Base-by-base conservation (phyloP, 2,888 invertebrate species). In the Cyrtodaria siliqua region DNA sequence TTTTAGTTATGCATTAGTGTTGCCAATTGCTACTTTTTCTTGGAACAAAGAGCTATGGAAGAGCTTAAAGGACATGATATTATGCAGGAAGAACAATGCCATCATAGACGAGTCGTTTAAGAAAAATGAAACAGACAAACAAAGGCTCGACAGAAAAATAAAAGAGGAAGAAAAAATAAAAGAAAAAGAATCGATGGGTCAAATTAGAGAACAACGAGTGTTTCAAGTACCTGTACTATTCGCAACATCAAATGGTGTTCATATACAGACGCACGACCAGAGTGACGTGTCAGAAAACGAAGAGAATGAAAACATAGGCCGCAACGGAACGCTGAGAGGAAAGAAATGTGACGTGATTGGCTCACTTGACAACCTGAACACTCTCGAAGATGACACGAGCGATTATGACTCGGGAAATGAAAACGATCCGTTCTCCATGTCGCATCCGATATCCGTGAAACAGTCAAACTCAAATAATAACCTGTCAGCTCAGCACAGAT, bases 191-290 rank as follows among this genome's bases (percentile, higher is more conserved):
- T 79, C 84, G 40, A 72, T 77, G 4, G 53, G 74, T 24, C 67
- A 79, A 40, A 27, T 72, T 56, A 56, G 61, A 26, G 80, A 80
- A 44, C 69, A 72, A 6, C 64, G 72, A 12, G 80, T 80, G 2
- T 88, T 89, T 62, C 87, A 87, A 62, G 87, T 91, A 23, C 91
- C 91, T 3, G 91, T 91, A 3, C 75, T 92, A 18, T 92, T 91
- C 80, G 91, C 91, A 9, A 92, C 90, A 0, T 86, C 90, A 20
- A 80, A 90, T 33, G 91, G 91, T 20, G 87, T 92, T 3, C 90
- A 75, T 56, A 62, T 60, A 33, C 27, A 69, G 38, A 68, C 64
- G 18, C 33, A 23, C n/a, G 33, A 42, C 23, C 44, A 67, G 49
- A 38, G 42, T 61, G 62, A 62, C 23, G 24, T 33, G 52, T 14